Base-by-base conservation (phyloP, 2,888 invertebrate genomes). In the Chymomyza amoena region DNA sequence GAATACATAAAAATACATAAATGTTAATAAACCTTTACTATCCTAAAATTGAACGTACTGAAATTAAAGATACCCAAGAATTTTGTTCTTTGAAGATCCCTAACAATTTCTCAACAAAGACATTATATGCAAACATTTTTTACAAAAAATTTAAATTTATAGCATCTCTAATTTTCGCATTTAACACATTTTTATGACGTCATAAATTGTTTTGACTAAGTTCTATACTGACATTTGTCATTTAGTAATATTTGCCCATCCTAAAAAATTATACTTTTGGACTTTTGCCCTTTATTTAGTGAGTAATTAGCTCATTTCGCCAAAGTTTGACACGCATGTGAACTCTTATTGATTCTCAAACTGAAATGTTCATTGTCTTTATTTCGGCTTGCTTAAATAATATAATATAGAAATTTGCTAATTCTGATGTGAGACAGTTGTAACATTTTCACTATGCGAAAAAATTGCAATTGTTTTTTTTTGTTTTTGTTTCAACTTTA, bases 401-500 rank as follows among this genome's bases (percentile, higher is more conserved):
- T 72, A 45, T 45, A 45, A 45, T 45, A 45, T 13, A 45, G 5
- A 32, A 13, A 45, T 45, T 45, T 1, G 39, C 39, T 45, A 45
- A 45, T 45, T 45, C 13, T 45, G 13, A 64, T 69, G 56, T 66
- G 66, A 61, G 69, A 68, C 70, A 77, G 70, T 72, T 73, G 75
- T 81, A 84, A 71, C 79, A 75, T 81, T 82, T 81, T 69, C 77
- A 77, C 79, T 72, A 74, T 70, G 73, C 72, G 72, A 80, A 32
- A 32, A 81, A 78, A 80, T 82, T 76, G 77, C 73, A 73, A 73
- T 73, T 68, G 65, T 72, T 77, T 67, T 68, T 62, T 64, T 67
- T 72, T 77, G 65, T 68, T 62, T 64, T 67, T 69, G 60, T 61
- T 61, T 65, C 63, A 56, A 56, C 52, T 66, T 73, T 75, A 67